These are phyloP conservation scores for Bactericera cockerelli DNA, from an alignment of 1,140 invertebrate species.

Conservation along the genomic window DNA sequence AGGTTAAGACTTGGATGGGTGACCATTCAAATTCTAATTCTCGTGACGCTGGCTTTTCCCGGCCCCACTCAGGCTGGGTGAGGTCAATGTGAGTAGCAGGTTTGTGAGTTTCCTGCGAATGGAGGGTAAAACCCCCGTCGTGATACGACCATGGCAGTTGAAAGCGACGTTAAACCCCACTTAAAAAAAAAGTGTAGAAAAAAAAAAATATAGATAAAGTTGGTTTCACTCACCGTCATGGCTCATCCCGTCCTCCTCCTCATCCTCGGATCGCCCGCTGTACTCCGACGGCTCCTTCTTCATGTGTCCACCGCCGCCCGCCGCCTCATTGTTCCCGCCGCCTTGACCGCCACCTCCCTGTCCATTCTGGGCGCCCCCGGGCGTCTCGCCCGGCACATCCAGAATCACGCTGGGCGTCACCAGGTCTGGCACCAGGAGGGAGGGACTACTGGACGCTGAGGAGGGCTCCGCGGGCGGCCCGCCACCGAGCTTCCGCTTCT, in stretches of 20 bases:
- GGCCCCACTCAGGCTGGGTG: no score
- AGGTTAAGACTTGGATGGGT: no score
- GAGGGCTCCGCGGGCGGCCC: neutral
- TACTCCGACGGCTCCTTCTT: conserved; percentile 6
- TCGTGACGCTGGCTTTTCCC: no score
- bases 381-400: neutral
- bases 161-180: no score
- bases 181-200: no score
- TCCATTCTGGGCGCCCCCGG: neutral
- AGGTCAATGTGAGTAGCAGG: no score
- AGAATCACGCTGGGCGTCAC: neutral
- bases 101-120: no score
- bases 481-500: neutral
- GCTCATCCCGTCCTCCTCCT: neutral
- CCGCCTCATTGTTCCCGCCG: neutral
- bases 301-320: no score
- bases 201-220: no score
- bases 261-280: neutral
- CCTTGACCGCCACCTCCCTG: neutral
- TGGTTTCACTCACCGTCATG: neutral
- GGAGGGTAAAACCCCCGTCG: no score
- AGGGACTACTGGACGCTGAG: neutral
- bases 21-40: no score
- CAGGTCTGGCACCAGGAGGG: neutral
- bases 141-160: no score